Evolutionary conservation across 1,140 invertebrate genomes (phyloP).

Genomic region (Berghia stephanieae): DNA sequence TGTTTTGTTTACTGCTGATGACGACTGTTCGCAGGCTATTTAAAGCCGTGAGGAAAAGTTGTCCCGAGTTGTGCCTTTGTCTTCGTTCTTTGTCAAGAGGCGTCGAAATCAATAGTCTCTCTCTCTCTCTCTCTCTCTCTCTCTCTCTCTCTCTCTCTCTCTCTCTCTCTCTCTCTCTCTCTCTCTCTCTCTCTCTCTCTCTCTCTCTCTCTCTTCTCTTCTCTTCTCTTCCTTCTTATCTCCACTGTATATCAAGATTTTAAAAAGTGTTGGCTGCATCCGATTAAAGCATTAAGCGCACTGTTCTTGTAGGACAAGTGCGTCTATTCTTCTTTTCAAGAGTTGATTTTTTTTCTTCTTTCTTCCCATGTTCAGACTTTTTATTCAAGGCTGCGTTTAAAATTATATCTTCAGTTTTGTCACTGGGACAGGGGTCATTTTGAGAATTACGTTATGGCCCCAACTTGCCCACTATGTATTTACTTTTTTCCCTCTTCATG

Average conservation of each 20-base stretch:
- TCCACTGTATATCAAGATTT: neutral
- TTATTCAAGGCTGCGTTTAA: too few species aligned
- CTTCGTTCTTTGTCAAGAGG: neutral
- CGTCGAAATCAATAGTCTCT: neutral
- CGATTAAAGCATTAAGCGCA: too few species aligned
- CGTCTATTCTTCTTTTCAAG: too few species aligned
- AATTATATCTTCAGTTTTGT: too few species aligned
- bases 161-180: neutral
- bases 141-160: slow-evolving; percentile 18
- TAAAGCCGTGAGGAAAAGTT: neutral
- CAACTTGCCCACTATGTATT: too few species aligned
- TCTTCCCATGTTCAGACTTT: too few species aligned
- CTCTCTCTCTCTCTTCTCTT: slow-evolving; percentile 2
- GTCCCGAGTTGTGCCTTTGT: neutral
- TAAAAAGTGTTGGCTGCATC: too few species aligned
- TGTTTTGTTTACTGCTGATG: neutral
- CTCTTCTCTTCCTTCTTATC: slow-evolving; percentile 7
- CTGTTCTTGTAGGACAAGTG: too few species aligned
- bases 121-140: slow-evolving; percentile 25
- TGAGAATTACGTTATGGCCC: too few species aligned
- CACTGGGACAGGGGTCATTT: too few species aligned
- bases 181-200: slow-evolving; percentile 8
- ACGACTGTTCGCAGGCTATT: neutral
- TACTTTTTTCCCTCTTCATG: too few species aligned
- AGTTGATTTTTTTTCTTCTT: too few species aligned